phyloP scores from a whole-genome alignment of 2,113 vertebrate species.

The Phrynosoma platyrhinos region DNA sequence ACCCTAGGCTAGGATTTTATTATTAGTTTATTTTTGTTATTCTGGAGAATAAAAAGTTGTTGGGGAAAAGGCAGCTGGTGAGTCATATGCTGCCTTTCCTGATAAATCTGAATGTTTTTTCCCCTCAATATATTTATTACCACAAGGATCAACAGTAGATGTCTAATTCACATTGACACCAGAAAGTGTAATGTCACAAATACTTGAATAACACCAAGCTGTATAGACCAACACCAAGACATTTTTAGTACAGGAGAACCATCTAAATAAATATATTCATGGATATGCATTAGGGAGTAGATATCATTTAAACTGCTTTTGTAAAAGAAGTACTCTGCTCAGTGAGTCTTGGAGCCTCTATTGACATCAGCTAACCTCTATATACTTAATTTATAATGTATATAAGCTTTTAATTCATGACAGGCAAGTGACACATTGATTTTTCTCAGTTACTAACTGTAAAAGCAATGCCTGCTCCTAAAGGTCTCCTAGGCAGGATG shows the following conservation, averaged over 20 bases:
- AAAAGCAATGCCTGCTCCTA: conserved; percentile 58
- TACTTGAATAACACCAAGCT: rapidly evolving
- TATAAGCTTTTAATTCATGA: conserved; percentile 75
- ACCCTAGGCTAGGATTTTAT: not conserved
- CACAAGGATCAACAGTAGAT: not conserved
- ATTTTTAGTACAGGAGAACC: conserved; percentile 36
- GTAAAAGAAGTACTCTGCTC: conserved; percentile 60
- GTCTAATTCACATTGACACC: not conserved
- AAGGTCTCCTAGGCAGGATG: conserved; percentile 9
- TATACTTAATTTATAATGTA: conserved; percentile 67
- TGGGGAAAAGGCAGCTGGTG: not conserved
- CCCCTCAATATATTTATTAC: conserved; percentile 15
- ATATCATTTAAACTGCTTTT: conserved; percentile 67
- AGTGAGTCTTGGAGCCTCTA: conserved; percentile 68
- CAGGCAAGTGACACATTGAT: conserved; percentile 72
- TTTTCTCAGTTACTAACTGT: conserved; percentile 70
- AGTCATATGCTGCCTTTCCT: not conserved
- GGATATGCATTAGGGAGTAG: conserved; percentile 61
- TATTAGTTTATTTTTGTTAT: not conserved
- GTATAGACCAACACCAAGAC: conserved; percentile 30
- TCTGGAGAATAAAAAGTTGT: not conserved
- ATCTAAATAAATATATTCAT: conserved; percentile 66
- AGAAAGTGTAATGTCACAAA: conserved; percentile 12
- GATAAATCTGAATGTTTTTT: not conserved
- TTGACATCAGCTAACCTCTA: conserved; percentile 72